Evolutionary conservation across 2,797 vertebrate genomes (phyloP), one percentile per base, ranked within the genome.

Genomic region (Lepilemur septentrionalis): DNA sequence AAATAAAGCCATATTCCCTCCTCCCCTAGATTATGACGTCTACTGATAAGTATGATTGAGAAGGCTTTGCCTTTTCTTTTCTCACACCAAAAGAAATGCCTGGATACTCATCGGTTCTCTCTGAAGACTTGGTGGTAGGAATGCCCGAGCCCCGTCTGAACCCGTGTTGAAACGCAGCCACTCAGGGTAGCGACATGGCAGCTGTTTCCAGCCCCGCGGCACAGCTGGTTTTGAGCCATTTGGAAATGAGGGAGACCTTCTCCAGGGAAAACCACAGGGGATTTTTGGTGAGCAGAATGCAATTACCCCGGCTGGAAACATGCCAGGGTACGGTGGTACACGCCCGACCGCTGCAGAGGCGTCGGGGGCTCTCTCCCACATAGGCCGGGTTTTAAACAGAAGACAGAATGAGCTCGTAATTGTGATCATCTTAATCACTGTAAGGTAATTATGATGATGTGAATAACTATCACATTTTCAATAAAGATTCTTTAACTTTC

Each of bases 241-340:
- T 38, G 82, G 87, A 97, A 97, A 91, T 83, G 17, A 97, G 85
- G 94, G 87, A 93, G 76, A 72, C 35, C 50, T 61, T 97, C 97
- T 94, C 97, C 23, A 23, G 91, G 94, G 96, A 95, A 83, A 97
- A 92, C 57, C 61, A 88, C 93, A 91, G 93, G 96, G 80, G 93
- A 59, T 20, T 96, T 98, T 97, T 96, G 97, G 97, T 94, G 96
- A 80, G 69, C 61, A 96, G 61, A 96, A 89, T 93, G 79, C 94
- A 98, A 96, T 97, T 96, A 94, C 70, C 81, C 94, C 1, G 32
- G 89, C 95, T 97, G 97, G 97, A 94, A 57, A 50, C 5, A 67
- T 61, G 96, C 97, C 97, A 96, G 95, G 43, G 5, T 30, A 46
- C 6, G 69, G 85, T 41, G 72, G 81, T 46, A 90, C 96, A 95